Evolutionary conservation across 2,888 invertebrate genomes (phyloP).

Genomic region (Lithodes maja): DNA sequence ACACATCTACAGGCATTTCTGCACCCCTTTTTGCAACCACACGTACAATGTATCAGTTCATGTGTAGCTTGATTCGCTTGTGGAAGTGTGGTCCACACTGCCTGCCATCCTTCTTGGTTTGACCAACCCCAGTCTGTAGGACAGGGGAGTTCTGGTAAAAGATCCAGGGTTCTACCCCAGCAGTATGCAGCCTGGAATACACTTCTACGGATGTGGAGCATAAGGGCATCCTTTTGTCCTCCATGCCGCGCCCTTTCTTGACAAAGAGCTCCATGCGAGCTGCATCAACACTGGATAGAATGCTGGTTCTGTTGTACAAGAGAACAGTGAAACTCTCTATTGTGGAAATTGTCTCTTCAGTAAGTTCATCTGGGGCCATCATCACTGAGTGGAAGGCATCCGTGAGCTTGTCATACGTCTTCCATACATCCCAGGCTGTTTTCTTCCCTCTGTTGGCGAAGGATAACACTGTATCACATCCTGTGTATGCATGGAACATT

Average conservation of each 20-base stretch:
- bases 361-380: neutral
- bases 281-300: neutral
- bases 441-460: neutral
- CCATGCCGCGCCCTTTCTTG: neutral
- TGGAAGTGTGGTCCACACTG: neutral
- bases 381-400: neutral
- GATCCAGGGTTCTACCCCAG: constrained; percentile 1
- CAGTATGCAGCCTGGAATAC: neutral
- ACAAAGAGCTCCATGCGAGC: neutral
- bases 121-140: neutral
- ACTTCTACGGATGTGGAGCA: neutral
- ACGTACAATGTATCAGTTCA: neutral
- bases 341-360: neutral
- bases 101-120: neutral
- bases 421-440: constrained; percentile 1
- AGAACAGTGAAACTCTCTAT: neutral
- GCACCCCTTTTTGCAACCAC: neutral
- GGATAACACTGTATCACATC: neutral
- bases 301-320: neutral
- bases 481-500: constrained; percentile 16
- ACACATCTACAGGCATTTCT: neutral
- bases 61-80: neutral
- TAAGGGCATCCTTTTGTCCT: neutral
- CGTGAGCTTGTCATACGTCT: neutral
- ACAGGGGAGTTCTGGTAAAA: neutral